Conservation (phyloP, 2,113 vertebrate genomes). For the Halichoeres trimaculatus region DNA sequence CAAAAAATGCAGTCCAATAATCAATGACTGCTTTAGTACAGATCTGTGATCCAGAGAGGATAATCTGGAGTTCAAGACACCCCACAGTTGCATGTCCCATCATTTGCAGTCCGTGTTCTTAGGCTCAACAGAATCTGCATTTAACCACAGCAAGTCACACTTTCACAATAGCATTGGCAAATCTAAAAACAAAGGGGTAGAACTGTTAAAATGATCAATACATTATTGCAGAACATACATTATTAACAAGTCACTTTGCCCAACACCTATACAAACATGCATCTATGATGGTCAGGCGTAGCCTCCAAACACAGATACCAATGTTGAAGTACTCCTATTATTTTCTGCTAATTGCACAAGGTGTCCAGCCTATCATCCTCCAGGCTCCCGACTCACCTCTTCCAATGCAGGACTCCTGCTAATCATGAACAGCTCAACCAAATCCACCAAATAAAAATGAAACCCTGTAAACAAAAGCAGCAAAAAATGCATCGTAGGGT, state of each 20-base stretch:
- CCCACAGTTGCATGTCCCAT: slow-evolving; percentile 58
- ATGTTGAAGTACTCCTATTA: slow-evolving; percentile 70
- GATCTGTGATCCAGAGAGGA: slow-evolving; percentile 65
- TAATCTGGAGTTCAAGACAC: slow-evolving; percentile 51
- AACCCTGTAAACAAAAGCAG: slow-evolving; percentile 84
- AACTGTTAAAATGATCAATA: slow-evolving; percentile 83
- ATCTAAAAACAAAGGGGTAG: slow-evolving; percentile 72
- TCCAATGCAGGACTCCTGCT: slow-evolving; percentile 71
- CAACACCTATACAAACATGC: slow-evolving; percentile 85
- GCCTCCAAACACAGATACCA: slow-evolving; percentile 76
- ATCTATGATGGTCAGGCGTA: slow-evolving; percentile 79
- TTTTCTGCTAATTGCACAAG: slow-evolving; percentile 80
- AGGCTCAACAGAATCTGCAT: slow-evolving; percentile 77
- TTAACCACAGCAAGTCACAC: slow-evolving; percentile 81
- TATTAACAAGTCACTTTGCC: slow-evolving; percentile 85
- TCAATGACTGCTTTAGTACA: slow-evolving; percentile 63
- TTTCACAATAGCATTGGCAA: slow-evolving; percentile 82
- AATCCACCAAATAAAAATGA: slow-evolving; percentile 74
- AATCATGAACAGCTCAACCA: slow-evolving; percentile 71
- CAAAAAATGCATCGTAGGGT: slow-evolving; percentile 79
- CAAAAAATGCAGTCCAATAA: slow-evolving; percentile 70
- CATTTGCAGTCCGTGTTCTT: slow-evolving; percentile 74
- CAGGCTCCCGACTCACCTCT: slow-evolving; percentile 52
- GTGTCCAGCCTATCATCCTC: slow-evolving; percentile 69
- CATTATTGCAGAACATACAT: slow-evolving; percentile 88